A percentile compares a stretch with the other conserved stretches of the same genome.
Conservation (phyloP, 2,113 vertebrate genomes). For the Microcebus jonahi region DNA sequence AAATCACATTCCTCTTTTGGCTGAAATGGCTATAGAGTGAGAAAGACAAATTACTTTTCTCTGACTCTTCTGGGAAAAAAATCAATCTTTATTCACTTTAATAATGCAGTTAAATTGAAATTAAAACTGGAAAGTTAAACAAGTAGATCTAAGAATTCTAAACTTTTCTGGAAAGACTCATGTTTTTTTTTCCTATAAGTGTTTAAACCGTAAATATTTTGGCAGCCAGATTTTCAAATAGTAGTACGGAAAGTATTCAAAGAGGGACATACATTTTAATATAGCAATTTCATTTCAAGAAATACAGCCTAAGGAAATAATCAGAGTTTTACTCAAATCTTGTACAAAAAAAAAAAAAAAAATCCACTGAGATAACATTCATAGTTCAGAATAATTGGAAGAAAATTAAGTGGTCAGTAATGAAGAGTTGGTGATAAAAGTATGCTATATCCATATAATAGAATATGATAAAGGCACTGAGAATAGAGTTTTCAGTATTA, state of each 20-base stretch:
- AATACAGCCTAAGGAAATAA: background rate
- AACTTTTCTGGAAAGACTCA: background rate
- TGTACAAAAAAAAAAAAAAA: background rate
- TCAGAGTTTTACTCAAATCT: background rate
- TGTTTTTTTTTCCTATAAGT: background rate
- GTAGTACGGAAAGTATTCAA: background rate
- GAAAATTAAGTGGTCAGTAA: background rate
- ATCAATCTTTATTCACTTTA: slow-evolving; percentile 49
- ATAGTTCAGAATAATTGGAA: background rate
- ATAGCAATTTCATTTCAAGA: background rate
- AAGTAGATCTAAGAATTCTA: slow-evolving; percentile 14
- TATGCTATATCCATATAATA: background rate
- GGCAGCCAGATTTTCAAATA: slow-evolving; percentile 1
- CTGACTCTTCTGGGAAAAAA: background rate
- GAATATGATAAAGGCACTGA: background rate
- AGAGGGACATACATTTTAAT: background rate
- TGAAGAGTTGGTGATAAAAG: background rate
- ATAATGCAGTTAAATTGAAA: slow-evolving; percentile 40
- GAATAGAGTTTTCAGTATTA: background rate
- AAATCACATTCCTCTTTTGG: background rate
- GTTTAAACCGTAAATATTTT: background rate
- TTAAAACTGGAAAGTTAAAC: slow-evolving; percentile 58
- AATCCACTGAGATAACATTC: background rate
- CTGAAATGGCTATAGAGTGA: background rate
- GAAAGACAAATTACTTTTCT: background rate